Evolutionary conservation across 92 coral and sea anemone species (phyloP).

Genomic region (Phenganax subtilis): DNA sequence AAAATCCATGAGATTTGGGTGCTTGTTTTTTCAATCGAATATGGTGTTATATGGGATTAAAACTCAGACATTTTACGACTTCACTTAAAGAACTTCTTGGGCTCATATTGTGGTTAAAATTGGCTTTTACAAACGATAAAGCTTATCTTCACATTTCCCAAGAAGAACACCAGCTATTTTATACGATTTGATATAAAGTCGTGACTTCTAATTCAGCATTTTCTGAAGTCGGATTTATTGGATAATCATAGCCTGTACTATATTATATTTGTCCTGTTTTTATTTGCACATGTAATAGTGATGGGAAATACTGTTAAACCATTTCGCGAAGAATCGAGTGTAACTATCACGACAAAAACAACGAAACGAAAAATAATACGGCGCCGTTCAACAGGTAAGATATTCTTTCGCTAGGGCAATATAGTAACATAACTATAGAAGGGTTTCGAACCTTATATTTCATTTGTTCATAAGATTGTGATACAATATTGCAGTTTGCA

Average conservation of each 20-base stretch:
- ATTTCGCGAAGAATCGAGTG: constrained; percentile 35
- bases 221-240: constrained; percentile 6
- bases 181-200: neutral
- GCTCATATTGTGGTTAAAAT: too few species aligned
- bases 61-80: too few species aligned
- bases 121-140: too few species aligned
- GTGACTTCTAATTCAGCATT: neutral
- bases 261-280: too few species aligned
- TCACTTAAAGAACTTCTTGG: too few species aligned
- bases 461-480: too few species aligned
- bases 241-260: constrained; percentile 2
- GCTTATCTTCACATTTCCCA: too few species aligned
- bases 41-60: neutral
- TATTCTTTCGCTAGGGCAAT: too few species aligned
- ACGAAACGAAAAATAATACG: constrained; percentile 11
- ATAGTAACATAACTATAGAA: too few species aligned
- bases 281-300: neutral
- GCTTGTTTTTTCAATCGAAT: neutral
- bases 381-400: constrained; percentile 14
- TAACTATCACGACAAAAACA: constrained; percentile 29
- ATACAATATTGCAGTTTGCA: neutral
- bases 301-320: constrained; percentile 36
- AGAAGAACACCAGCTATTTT: too few species aligned
- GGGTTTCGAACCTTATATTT: too few species aligned
- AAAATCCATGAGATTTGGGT: neutral